A percentile compares a stretch with the other conserved stretches of the same genome.
These are phyloP conservation scores for Akabosia matsudoensis DNA, from an alignment of 1,140 invertebrate genomes.

Conservation along the genomic window DNA sequence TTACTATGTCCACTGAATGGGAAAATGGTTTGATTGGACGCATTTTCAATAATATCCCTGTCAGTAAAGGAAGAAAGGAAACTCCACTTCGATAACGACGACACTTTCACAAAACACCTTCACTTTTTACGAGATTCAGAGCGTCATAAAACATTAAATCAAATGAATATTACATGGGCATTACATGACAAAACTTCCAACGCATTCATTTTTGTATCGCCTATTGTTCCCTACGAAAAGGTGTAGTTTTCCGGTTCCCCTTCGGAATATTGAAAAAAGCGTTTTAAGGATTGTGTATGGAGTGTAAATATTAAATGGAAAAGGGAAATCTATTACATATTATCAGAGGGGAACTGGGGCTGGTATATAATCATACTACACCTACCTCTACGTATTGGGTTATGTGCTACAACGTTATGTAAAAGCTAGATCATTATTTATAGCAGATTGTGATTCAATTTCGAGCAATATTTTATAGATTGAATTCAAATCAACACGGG, in stretches of 20 bases:
- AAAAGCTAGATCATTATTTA: constrained; percentile 9
- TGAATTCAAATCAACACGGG: neutral
- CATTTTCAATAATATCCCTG: neutral
- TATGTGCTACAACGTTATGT: too few species aligned
- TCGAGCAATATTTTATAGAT: too few species aligned
- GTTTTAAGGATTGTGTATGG: neutral
- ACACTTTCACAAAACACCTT: constrained; percentile 12
- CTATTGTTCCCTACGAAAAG: too few species aligned
- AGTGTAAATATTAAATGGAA: constrained; percentile 14
- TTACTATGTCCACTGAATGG: neutral
- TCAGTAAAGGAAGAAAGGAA: constrained; percentile 12
- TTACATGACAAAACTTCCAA: neutral
- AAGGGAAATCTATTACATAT: neutral
- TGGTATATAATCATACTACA: neutral
- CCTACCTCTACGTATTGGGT: too few species aligned
- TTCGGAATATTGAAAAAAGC: neutral
- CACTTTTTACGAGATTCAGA: neutral
- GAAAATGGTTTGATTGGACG: neutral
- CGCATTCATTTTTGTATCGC: neutral
- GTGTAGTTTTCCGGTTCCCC: too few species aligned
- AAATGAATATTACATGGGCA: constrained; percentile 8
- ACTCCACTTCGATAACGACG: neutral
- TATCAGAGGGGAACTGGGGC: neutral
- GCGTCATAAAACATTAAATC: neutral
- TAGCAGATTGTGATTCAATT: too few species aligned